Evolutionary conservation across 2,888 invertebrate genomes (phyloP), one percentile per base, ranked within the genome.

Genomic region (Bugula neritina): DNA sequence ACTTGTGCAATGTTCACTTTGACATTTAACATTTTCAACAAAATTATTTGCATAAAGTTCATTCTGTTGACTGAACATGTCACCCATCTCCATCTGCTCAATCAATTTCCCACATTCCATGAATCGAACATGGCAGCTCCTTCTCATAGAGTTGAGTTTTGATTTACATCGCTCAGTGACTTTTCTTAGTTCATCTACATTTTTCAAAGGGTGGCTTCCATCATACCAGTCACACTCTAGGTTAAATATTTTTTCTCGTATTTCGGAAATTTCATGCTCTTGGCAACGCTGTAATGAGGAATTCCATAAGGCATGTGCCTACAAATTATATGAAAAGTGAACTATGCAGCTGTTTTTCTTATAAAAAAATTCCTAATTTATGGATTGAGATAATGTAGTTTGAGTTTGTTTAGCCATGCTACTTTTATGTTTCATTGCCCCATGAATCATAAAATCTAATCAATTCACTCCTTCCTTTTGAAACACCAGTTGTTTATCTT

Each of bases 1-100:
- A 5, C 5, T 10, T 13, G 63, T 63, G n/a, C 63, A 63, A 5
- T 25, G 3, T 63, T 63, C 27, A 63, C 63, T 63, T 63, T 63
- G 25, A 13, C 10, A 25, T n/a, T 63, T 21, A 3, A 63, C 63
- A 3, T 13, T 31, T 10, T 63, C 34, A 3, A 31, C 27, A 31
- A 63, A 63, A 5, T 34, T 10, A 31, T 21, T 31, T 63, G 29
- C 63, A 5, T 31, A 5, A 25, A 13, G 27, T n/a, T 63, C 27
- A 27, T 63, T 63, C 13, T 25, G 27, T 31, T 25, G 25, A 17
- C 63, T 34, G n/a, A 63, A 63, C 17, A 63, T 27, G 10, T 27
- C 17, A 31, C 31, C 63, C 63, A 63, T 63, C 2, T 63, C 34
- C 13, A 63, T 25, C 17, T 10, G 3, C 3, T 63, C 31, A 10